Conservation (phyloP, 2,113 vertebrate genomes). For the Cephalopterus ornatus region DNA sequence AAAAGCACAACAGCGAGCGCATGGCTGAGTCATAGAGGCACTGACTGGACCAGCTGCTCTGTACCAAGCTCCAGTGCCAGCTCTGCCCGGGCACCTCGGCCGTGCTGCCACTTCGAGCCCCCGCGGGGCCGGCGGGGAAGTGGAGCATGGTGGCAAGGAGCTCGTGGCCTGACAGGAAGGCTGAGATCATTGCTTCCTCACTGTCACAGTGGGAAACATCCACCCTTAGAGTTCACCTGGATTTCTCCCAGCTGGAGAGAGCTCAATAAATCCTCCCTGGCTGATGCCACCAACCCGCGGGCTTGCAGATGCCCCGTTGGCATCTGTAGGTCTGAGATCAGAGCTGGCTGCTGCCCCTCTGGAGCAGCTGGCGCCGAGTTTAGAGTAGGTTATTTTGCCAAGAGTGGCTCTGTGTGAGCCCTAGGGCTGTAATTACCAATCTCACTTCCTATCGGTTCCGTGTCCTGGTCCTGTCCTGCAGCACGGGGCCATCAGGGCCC, state of each 20-base stretch:
- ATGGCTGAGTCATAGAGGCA: neutral
- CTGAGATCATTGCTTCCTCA: neutral
- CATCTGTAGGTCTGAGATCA: neutral
- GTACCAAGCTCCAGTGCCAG: neutral
- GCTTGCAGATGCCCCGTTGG: neutral
- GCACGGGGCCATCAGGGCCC: neutral
- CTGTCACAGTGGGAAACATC: neutral
- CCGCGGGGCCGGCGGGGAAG: neutral
- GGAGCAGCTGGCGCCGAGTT: neutral
- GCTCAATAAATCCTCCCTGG: fast-evolving
- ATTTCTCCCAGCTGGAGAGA: neutral
- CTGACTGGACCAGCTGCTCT: neutral
- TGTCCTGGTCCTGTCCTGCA: neutral
- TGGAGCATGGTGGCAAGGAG: fast-evolving
- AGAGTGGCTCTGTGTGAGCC: neutral
- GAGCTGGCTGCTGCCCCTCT: neutral
- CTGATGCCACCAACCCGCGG: neutral
- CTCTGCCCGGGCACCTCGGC: neutral
- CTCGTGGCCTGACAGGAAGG: neutral
- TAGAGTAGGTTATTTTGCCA: neutral
- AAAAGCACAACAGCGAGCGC: neutral
- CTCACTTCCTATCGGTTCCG: fast-evolving
- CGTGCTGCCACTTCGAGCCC: neutral
- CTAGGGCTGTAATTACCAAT: neutral
- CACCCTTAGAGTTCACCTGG: neutral